Evolutionary conservation across 2,888 invertebrate species (phyloP), one percentile per base, ranked within the genome.

Genomic region (Leistus spinibarbis): DNA sequence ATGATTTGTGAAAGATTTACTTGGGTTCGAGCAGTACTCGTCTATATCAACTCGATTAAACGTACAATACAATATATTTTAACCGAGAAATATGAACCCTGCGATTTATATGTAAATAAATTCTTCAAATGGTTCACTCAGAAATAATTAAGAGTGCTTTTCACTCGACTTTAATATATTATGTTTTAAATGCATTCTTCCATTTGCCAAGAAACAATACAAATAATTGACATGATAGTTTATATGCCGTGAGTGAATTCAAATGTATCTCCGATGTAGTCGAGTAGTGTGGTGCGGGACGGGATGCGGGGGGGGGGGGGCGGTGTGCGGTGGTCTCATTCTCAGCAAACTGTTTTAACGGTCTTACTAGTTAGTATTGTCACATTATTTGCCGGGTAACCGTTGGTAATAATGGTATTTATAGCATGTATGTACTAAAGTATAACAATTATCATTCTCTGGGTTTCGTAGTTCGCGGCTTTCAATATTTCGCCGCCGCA

Each of bases 381-480:
- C 66, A 72, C 72, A 72, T 72, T 72, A 72, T 72, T 72, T 72
- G 66, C 66, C 68, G 74, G 76, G 83, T 82, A 83, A 83, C 84
- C 81, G 83, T 80, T 84, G 84, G 80, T 82, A 80, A 80, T 84
- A 84, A 84, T 84, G 81, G 84, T 84, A 83, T 83, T 84, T 84
- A 84, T 83, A 80, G 83, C 82, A 79, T 83, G 84, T 83, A 84
- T 80, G 82, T 79, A 81, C 79, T 71, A 69, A 75, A 68, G 77
- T 75, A 75, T 75, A 75, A 75, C 75, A 75, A 75, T 75, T 75
- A 75, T 75, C 75, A 68, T 73, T 73, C 73, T 40, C 53, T 17
- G 17, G 22, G 19, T 62, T 56, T 40, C 62, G 69, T 40, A 27
- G 24, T 64, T 63, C 63, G 71, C 64, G 71, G 64, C 71, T 72